A percentile compares a stretch with the other conserved stretches of the same genome.
phyloP scores from a whole-genome alignment of 2,888 invertebrate genomes.

The Pomacea canaliculata region DNA sequence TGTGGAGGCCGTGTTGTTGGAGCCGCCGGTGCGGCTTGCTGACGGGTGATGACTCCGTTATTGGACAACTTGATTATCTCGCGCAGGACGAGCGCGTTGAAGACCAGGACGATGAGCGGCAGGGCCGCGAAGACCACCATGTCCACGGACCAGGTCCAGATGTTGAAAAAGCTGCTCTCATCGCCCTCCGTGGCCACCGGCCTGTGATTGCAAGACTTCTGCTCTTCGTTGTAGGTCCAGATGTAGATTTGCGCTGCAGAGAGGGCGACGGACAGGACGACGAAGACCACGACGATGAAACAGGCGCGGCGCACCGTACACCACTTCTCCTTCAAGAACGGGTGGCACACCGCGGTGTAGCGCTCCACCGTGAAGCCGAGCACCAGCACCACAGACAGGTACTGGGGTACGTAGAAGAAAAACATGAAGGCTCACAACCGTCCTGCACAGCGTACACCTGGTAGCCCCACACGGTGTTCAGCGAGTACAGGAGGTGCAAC shows the following conservation, averaged over 20 bases:
- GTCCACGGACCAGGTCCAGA: conserved; percentile 57
- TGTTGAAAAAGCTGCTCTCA: conserved; percentile 36
- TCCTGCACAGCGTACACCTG: conserved; percentile 35
- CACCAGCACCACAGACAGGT: conserved; percentile 57
- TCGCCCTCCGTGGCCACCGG: conserved; percentile 30
- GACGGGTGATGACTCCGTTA: conserved; percentile 36
- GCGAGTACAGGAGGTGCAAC: conserved; percentile 51
- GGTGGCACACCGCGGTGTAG: conserved; percentile 56
- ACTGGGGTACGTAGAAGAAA: conserved; percentile 50
- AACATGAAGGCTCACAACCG: conserved; percentile 50
- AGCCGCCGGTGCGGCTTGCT: conserved; percentile 30
- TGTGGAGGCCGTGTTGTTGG: conserved; percentile 51
- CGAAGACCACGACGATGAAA: conserved; percentile 38
- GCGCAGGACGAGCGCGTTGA: conserved; percentile 56
- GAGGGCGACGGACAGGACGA: conserved; percentile 35
- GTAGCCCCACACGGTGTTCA: conserved; percentile 55
- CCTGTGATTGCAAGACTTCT: conserved; percentile 39
- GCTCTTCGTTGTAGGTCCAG: conserved; percentile 45
- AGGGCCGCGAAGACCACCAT: conserved; percentile 49
- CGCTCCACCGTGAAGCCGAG: conserved; percentile 60
- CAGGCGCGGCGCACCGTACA: conserved; percentile 54
- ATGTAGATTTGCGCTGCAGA: conserved; percentile 52
- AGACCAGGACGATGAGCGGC: conserved; percentile 52
- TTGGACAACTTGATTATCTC: conserved; percentile 54
- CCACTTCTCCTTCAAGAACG: conserved; percentile 52